phyloP scores from a whole-genome alignment of 2,113 vertebrate species.

The Paedocypris sp. region DNA sequence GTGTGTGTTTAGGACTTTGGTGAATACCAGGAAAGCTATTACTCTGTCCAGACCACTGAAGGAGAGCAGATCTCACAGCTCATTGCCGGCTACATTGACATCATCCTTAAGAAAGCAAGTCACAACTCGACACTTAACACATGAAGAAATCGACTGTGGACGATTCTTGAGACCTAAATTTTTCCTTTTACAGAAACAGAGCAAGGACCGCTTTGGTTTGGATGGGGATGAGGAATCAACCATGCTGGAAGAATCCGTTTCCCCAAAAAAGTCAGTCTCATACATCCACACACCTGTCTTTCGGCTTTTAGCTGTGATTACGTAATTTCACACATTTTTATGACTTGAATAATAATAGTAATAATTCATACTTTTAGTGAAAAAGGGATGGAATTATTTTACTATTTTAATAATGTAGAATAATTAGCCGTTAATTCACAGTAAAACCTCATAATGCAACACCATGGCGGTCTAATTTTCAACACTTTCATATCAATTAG shows the following conservation, averaged over 20 bases:
- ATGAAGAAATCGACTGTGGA: background rate
- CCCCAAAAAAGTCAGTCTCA: constrained; percentile 89
- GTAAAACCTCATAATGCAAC: too few species aligned
- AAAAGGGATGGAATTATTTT: too few species aligned
- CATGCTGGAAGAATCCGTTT: constrained; percentile 96
- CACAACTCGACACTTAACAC: too few species aligned
- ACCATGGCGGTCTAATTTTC: too few species aligned
- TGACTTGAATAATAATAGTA: too few species aligned
- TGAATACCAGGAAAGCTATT: constrained; percentile 98
- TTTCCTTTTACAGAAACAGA: constrained; percentile 77
- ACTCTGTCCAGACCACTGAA: constrained; percentile 96
- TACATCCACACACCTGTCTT: too few species aligned
- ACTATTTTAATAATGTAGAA: too few species aligned
- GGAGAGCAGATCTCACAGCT: constrained; percentile 98
- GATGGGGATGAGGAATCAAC: constrained; percentile 97
- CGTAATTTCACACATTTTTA: too few species aligned
- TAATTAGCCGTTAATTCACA: too few species aligned
- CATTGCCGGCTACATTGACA: constrained; percentile 97
- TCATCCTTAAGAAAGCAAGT: constrained; percentile 94
- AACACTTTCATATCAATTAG: too few species aligned
- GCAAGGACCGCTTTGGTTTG: constrained; percentile 94
- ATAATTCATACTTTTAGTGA: too few species aligned
- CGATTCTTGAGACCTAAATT: background rate
- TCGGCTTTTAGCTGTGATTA: too few species aligned
- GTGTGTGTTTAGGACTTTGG: constrained; percentile 80